phyloP scores from a whole-genome alignment of 2,113 vertebrate species.

The Misgurnus anguillicaudatus region DNA sequence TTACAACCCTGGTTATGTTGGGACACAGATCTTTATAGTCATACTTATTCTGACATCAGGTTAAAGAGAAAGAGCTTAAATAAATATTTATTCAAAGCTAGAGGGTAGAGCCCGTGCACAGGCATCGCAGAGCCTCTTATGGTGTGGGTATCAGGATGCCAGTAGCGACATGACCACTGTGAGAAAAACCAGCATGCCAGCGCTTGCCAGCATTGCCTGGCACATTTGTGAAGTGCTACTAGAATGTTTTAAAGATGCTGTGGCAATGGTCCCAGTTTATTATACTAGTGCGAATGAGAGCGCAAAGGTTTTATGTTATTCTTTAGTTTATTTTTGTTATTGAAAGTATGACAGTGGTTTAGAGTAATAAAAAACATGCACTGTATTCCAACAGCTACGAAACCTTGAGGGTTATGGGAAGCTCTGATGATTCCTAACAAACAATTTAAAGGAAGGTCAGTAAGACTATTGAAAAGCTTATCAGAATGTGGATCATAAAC shows the following conservation, averaged over 20 bases:
- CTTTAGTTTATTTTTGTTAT: slow-evolving; percentile 46
- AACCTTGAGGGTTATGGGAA: slow-evolving; percentile 4
- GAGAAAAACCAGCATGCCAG: slow-evolving; percentile 50
- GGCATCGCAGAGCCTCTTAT: slow-evolving; percentile 52
- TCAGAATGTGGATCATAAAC: background rate
- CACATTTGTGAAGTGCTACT: slow-evolving; percentile 29
- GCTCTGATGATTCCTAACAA: slow-evolving; percentile 19
- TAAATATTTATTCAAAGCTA: slow-evolving; percentile 53
- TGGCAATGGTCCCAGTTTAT: slow-evolving; percentile 25
- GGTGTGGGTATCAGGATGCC: slow-evolving; percentile 49
- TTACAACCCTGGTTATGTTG: slow-evolving; percentile 20
- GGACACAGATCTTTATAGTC: slow-evolving; percentile 5
- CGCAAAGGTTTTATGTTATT: background rate
- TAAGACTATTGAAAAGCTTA: background rate
- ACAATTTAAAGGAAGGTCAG: background rate
- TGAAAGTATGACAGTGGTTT: slow-evolving; percentile 38
- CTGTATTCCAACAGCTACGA: background rate
- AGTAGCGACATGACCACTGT: slow-evolving; percentile 39
- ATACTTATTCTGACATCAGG: slow-evolving; percentile 33
- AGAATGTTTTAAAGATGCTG: slow-evolving; percentile 32
- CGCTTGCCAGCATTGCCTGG: slow-evolving; percentile 42
- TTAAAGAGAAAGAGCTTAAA: slow-evolving; percentile 37
- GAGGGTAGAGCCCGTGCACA: slow-evolving; percentile 33
- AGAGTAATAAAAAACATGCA: slow-evolving; percentile 25
- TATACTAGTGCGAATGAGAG: background rate